Evolutionary conservation across 2,888 invertebrate species (phyloP), one percentile per base, ranked within the genome.

Genomic region (Pristionchus entomophagus): DNA sequence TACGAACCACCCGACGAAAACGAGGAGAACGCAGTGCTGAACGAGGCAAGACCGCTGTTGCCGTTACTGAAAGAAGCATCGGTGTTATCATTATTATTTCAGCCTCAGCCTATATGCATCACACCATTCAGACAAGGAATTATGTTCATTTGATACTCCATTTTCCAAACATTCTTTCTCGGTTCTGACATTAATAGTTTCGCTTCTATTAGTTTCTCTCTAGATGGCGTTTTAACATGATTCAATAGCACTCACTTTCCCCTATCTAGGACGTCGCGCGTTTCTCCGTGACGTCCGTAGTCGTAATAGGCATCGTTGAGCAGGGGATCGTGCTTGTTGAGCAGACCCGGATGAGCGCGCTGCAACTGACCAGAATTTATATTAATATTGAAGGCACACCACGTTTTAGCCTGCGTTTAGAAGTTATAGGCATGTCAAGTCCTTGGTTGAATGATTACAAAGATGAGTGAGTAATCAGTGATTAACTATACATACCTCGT

Each of bases 241-340:
- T n/a, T n/a, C n/a, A n/a, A n/a, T n/a, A n/a, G n/a, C 14, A 26
- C 73, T 73, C 41, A 73, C 73, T 45, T 45, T 41, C 73, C 41
- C 45, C 45, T 73, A 35, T 65, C 65, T 35, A 65, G 5, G 3
- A 65, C 65, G 19, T 65, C 65, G 32, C 65, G 65, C 41, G 73
- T 73, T 41, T 73, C 73, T 45, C 26, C 45, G 10, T 45, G 41
- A 41, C 41, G 41, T 38, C 73, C 73, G 73, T 38, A 45, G 12
- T 45, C 73, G n/a, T 73, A 73, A 41, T 73, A 73, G n/a, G 73
- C 73, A 26, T 73, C 73, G 41, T 73, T 73, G 41, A 73, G 73
- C 41, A 73, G n/a, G 4, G 73, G 73, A 26, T 73, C 73, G 41
- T 73, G 38, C 38, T 73, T 73, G 73, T 73, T 73, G 73, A 41